Evolutionary conservation across 2,888 invertebrate species (phyloP), one percentile per base, ranked within the genome.

Genomic region (Willowsia nigromaculata): DNA sequence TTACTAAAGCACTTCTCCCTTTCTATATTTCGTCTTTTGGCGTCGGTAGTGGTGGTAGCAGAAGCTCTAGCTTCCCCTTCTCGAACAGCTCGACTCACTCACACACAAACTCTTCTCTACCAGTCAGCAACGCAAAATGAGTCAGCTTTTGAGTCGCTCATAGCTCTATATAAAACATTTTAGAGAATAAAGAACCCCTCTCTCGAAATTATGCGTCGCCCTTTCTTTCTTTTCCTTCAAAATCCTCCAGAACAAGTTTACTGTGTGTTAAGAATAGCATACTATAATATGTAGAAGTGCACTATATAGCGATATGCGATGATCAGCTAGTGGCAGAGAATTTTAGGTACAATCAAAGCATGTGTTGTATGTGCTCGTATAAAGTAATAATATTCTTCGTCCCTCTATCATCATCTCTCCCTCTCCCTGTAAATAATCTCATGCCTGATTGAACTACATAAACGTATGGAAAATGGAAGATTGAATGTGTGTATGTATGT

Each of bases 361-460:
- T 78, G 40, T 71, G 40, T 1, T 22, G 37, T 30, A 30, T 37
- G 30, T 37, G 15, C 33, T 47, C n/a, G 27, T 47, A 82, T n/a
- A 62, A 25, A 56, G 30, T 40, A n/a, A 5, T n/a, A 18, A 56
- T 80, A 80, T 65, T 59, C 1, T 84, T 5, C 37, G 13, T 68
- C 33, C 37, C 33, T 84, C 25, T n/a, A 22, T 7, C 18, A n/a
- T n/a, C n/a, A n/a, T n/a, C n/a, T n/a, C 13, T 37, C 71, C 30
- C 27, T 43, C 78, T 40, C 56, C 47, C 86, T 85, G 87, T 87
- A 87, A 86, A 87, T 88, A 88, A 88, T 88, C 78, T 88, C 71
- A 83, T 78, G 88, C 88, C 53, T 83, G 83, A 83, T 83, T 83
- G 88, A 84, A 88, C 83, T 71, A 83, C 88, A 68, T 62, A 81